Conservation (phyloP, 1,140 invertebrate species). For the Daktulosphaira vitifoliae region DNA sequence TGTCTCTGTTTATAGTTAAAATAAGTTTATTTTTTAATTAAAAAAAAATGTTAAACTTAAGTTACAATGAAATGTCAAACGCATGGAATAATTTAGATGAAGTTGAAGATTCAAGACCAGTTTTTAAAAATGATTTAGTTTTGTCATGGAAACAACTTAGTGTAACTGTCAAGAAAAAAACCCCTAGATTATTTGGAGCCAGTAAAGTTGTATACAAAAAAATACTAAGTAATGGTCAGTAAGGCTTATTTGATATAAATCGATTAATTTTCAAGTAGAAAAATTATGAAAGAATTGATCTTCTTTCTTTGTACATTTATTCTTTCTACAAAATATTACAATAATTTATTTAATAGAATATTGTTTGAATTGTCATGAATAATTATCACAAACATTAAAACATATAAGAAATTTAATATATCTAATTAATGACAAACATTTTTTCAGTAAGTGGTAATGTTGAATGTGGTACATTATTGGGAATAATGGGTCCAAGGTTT, state of each 20-base stretch:
- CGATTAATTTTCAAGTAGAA: no score
- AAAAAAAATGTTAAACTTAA: neutral
- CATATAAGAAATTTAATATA: no score
- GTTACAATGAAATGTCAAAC: constrained; percentile 24
- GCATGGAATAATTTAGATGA: neutral
- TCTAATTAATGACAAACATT: neutral
- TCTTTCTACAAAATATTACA: no score
- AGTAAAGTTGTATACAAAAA: neutral
- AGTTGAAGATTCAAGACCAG: neutral
- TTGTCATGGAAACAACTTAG: constrained; percentile 20
- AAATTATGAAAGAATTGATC: no score
- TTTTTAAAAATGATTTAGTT: neutral
- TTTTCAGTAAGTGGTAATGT: constrained; percentile 43
- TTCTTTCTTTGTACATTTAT: no score
- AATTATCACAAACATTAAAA: no score
- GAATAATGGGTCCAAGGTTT: constrained; percentile 47
- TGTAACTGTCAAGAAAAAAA: neutral
- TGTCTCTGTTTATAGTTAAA: no score
- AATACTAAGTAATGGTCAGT: constrained; percentile 16
- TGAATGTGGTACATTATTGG: constrained; percentile 43
- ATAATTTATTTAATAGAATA: no score
- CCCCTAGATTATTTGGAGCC: neutral
- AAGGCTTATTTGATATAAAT: no score
- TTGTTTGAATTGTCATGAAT: no score
- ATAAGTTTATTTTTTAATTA: neutral